phyloP scores from a whole-genome alignment of 2,113 vertebrate genomes.

The Falco punctatus region DNA sequence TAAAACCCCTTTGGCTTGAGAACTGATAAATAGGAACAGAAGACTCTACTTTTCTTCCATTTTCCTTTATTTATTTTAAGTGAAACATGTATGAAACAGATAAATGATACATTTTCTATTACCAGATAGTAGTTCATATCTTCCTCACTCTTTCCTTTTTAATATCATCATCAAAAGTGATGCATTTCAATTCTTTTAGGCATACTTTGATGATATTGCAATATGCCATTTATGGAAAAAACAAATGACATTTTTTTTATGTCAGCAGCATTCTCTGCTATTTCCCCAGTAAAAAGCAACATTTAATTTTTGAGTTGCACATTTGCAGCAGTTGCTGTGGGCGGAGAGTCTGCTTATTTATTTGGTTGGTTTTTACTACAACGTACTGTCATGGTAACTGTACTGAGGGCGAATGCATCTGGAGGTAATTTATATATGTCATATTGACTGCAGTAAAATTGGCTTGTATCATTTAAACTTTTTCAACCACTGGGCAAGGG shows the following conservation, averaged over 20 bases:
- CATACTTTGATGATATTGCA: slow-evolving; percentile 21
- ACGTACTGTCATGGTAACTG: slow-evolving; percentile 60
- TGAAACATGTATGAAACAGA: slow-evolving; percentile 6
- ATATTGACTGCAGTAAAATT: neutral
- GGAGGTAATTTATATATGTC: slow-evolving; percentile 20
- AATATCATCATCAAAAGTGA: slow-evolving; percentile 13
- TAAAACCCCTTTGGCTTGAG: neutral
- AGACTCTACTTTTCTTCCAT: neutral
- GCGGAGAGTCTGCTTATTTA: slow-evolving; percentile 45
- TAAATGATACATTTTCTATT: neutral
- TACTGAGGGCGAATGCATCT: neutral
- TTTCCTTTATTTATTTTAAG: neutral
- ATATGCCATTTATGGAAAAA: slow-evolving; percentile 28
- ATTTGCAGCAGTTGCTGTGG: slow-evolving; percentile 54
- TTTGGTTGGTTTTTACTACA: slow-evolving; percentile 47
- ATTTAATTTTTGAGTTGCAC: slow-evolving; percentile 45
- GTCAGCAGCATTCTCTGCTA: neutral
- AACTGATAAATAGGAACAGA: neutral
- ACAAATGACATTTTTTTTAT: slow-evolving; percentile 34
- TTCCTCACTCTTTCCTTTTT: neutral
- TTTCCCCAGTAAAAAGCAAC: slow-evolving; percentile 31
- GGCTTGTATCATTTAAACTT: slow-evolving; percentile 13
- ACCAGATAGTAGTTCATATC: slow-evolving; percentile 2
- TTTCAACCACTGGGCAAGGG: neutral
- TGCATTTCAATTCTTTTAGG: slow-evolving; percentile 15